These are phyloP conservation scores for Allygus modestus DNA, from an alignment of 2,888 invertebrate species.

Conservation along the genomic window DNA sequence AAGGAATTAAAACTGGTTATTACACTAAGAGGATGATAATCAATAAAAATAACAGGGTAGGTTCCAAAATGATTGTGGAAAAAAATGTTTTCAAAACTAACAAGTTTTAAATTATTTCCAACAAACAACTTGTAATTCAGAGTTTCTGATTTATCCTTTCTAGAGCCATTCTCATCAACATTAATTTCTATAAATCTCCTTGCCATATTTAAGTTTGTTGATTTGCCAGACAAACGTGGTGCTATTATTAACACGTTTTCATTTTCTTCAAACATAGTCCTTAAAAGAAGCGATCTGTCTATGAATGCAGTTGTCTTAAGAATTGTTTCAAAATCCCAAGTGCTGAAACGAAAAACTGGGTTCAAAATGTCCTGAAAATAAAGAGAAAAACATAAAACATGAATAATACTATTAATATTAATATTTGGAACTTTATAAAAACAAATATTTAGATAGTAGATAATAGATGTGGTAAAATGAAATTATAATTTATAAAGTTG, in stretches of 20 bases:
- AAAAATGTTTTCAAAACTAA: neutral
- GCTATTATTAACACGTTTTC: slow-evolving; percentile 28
- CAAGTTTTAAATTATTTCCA: slow-evolving; percentile 51
- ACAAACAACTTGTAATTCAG: slow-evolving; percentile 54
- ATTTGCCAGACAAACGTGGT: slow-evolving; percentile 45
- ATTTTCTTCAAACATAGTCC: slow-evolving; percentile 20
- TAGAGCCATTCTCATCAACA: slow-evolving; percentile 30
- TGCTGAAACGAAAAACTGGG: slow-evolving; percentile 48
- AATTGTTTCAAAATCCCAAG: slow-evolving; percentile 49
- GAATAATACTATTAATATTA: no score
- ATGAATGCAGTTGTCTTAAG: slow-evolving; percentile 42
- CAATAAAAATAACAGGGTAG: slow-evolving; percentile 50
- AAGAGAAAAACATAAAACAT: no score
- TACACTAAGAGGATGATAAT: slow-evolving; percentile 44
- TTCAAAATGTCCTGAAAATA: slow-evolving; percentile 1
- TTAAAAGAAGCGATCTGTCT: slow-evolving; percentile 43
- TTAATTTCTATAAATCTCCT: slow-evolving; percentile 52
- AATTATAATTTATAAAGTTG: no score
- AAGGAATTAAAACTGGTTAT: slow-evolving; percentile 7
- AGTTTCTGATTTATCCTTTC: neutral
- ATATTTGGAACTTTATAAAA: no score
- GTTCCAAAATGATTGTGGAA: slow-evolving; percentile 41
- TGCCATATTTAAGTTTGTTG: slow-evolving; percentile 51
- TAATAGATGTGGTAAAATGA: no score
- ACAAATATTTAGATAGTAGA: no score